Evolutionary conservation across 2,113 vertebrate genomes (phyloP), one percentile per base, ranked within the genome.

Genomic region (Misgurnus mizolepis): DNA sequence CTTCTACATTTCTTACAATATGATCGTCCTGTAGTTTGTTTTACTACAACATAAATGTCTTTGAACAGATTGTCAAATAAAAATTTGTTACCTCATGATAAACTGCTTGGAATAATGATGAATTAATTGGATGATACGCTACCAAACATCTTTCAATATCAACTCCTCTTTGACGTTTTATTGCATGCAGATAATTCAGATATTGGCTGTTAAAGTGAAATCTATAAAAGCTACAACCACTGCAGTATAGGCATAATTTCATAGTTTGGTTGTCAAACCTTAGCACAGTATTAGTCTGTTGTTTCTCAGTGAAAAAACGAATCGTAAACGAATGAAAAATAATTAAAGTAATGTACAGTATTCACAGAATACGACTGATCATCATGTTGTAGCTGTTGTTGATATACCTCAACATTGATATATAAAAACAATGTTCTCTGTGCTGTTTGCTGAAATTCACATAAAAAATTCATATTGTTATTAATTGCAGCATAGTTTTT

Each of bases 251-350:
- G 73, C 41, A 76, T 64, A 62, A 75, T 75, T 75, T 50, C 61
- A 65, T 60, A 50, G 47, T 14, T 50, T 76, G 73, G 45, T 45
- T 81, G 60, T 53, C 62, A 80, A 92, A 62, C 18, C n/a, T 43
- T 89, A 93, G 93, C 94, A 94, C 93, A 94, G 94, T 93, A 92
- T 93, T 89, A 80, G 90, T 93, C 88, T 88, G 91, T 92, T 90
- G 86, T 88, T 90, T 68, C 47, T 79, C 17, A 34, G 18, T 82
- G 41, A 74, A 75, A 41, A 75, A 75, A 47, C 61, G 41, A 62
- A 75, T 62, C 49, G 9, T 58, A 34, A 34, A 75, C 47, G 86
- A 18, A 85, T 70, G 64, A 47, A 76, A 76, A 60, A 80, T 83
- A 45, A 76, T 87, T 87, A 47, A 53, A 18, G 55, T 6, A 18